Conservation (phyloP, 2,113 vertebrate genomes). For the Nanger granti region DNA sequence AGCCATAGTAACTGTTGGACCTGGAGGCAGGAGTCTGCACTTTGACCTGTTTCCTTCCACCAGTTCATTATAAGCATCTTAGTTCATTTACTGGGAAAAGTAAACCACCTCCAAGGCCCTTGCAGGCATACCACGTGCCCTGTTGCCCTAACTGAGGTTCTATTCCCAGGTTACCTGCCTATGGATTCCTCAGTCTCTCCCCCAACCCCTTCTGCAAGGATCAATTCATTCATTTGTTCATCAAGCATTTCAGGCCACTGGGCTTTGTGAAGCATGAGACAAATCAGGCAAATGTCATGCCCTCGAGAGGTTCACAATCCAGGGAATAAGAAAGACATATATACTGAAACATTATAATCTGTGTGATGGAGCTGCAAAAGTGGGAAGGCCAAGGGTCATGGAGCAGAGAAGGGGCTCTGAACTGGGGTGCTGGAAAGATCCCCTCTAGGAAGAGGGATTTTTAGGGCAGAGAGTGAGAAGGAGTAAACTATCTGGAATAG, state of each 20-base stretch:
- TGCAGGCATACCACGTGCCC: rapidly evolving
- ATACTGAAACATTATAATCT: background rate
- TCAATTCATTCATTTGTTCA: background rate
- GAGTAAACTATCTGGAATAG: background rate
- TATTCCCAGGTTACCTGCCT: background rate
- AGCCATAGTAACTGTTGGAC: too few relatives aligned
- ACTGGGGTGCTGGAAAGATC: background rate
- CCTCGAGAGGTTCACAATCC: background rate
- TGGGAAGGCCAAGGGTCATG: background rate
- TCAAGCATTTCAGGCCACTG: background rate
- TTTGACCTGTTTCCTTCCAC: background rate
- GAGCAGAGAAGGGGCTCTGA: background rate
- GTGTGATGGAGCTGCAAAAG: background rate
- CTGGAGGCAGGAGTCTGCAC: background rate
- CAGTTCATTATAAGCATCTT: background rate
- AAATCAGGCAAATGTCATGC: background rate
- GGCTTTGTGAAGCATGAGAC: background rate
- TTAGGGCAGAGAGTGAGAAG: background rate
- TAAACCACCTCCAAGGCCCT: background rate
- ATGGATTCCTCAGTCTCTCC: background rate
- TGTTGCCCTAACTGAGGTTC: too few relatives aligned
- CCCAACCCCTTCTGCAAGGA: background rate
- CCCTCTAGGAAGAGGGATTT: background rate
- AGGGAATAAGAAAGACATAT: background rate
- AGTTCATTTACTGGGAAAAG: background rate